Base-by-base conservation (phyloP, 2,888 invertebrate genomes). In the Acleris emargana region DNA sequence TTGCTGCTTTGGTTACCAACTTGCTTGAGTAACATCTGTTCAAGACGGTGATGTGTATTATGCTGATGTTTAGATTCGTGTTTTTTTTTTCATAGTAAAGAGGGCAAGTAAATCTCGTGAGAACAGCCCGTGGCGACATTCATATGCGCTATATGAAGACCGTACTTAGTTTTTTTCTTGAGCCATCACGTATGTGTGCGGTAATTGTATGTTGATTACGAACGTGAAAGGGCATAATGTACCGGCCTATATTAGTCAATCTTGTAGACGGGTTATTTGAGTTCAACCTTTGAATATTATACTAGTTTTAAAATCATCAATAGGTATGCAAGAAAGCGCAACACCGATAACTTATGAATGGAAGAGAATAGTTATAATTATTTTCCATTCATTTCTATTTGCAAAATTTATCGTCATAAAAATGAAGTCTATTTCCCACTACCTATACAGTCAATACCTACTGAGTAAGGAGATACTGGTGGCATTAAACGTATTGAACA, bases 101-200 rank as follows among this genome's bases (percentile, higher is more conserved):
- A 47, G 58, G 28, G 64, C 71, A 64, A 72, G 73, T 71, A 73
- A 71, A 69, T 72, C 86, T 72, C 86, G 88, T 89, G 88, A 83
- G 88, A 89, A 88, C 85, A 69, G 78, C 86, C 88, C 82, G 73
- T 78, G 87, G 88, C 87, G 84, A 86, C 82, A 72, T 67, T 71
- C 63, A 68, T 67, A 60, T 20, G 68, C 67, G 69, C 72, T 64
- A 71, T 71, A 72, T 64, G 71, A 76, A 76, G 71, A 72, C 73
- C 73, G 77, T 80, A 73, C 70, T 75, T 75, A 71, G 69, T 73
- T 71, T 74, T 78, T 75, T 73, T 64, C 72, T 71, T 64, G 60
- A 74, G 69, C 73, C 73, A 73, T 80, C 76, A 78, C 76, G 76
- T 76, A 73, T 20, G 42, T 25, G 25, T 45, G 16, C 9, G 17